Percentiles rank a stretch among this genome's conserved stretches.
Conservation (phyloP, 2,113 vertebrate genomes). For the Chrysemys picta region DNA sequence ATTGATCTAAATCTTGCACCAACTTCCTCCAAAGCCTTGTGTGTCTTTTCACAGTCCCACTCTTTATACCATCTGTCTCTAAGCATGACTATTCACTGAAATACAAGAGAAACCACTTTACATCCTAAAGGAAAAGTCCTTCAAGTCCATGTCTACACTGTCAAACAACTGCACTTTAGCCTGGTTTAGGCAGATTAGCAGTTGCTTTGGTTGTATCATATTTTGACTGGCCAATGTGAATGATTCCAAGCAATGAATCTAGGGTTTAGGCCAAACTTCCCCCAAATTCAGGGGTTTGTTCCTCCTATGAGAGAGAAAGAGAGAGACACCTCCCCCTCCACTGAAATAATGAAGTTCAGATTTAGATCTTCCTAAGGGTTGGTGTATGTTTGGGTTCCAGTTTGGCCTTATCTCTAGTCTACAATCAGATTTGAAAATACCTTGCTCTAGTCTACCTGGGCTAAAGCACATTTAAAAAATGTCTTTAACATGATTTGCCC, state of each 20-base stretch:
- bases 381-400: neutral
- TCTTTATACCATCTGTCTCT: neutral
- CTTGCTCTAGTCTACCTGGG: fast-evolving
- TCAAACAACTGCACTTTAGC: neutral
- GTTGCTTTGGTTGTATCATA: neutral
- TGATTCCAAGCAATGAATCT: neutral
- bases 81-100: neutral
- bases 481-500: neutral
- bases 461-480: neutral
- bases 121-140: neutral
- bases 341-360: neutral
- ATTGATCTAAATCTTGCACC: neutral
- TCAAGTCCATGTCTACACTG: neutral
- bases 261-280: neutral
- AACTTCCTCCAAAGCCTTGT: neutral
- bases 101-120: neutral
- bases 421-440: neutral
- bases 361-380: neutral
- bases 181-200: neutral
- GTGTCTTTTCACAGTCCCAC: neutral
- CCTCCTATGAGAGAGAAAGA: neutral
- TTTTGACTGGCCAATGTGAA: neutral
- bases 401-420: neutral
- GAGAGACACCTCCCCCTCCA: no score
- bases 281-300: neutral